phyloP scores from a whole-genome alignment of 2,888 invertebrate genomes.

The Tetrapedia diversipes region DNA sequence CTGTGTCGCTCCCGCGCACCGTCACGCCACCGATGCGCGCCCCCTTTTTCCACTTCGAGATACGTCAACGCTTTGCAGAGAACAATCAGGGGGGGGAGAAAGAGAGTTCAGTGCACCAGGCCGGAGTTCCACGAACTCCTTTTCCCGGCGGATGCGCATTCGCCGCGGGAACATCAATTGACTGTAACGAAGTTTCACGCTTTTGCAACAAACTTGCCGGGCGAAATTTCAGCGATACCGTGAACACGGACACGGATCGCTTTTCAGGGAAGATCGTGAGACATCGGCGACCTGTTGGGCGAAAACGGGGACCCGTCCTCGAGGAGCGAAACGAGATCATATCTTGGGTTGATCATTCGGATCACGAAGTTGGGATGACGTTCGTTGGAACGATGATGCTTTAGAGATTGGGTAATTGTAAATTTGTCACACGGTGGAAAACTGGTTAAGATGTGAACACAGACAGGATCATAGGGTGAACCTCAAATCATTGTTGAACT shows the following conservation, averaged over 20 bases:
- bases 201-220: constrained; percentile 37
- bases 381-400: not conserved
- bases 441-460: no score
- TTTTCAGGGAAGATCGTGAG: not conserved
- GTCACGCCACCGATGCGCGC: constrained; percentile 60
- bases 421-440: no score
- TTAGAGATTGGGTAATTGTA: no score
- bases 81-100: constrained; percentile 76
- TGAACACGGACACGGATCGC: not conserved
- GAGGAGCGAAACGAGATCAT: no score
- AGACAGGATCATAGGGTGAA: no score
- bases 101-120: constrained; percentile 76
- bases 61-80: constrained; percentile 76
- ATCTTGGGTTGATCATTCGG: not conserved
- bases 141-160: constrained; percentile 60
- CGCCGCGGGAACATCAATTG: constrained; percentile 60
- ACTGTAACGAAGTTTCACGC: constrained; percentile 64
- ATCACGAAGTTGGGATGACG: not conserved
- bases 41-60: constrained; percentile 70
- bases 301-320: not conserved
- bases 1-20: constrained; percentile 41
- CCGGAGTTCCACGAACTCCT: constrained; percentile 70
- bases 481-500: no score
- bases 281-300: not conserved
- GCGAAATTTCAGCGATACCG: constrained; percentile 28